Percentiles rank a stretch among this genome's conserved stretches.
Evolutionary conservation across 2,888 invertebrate genomes (phyloP).

Genomic region (Tanypteryx hageni): DNA sequence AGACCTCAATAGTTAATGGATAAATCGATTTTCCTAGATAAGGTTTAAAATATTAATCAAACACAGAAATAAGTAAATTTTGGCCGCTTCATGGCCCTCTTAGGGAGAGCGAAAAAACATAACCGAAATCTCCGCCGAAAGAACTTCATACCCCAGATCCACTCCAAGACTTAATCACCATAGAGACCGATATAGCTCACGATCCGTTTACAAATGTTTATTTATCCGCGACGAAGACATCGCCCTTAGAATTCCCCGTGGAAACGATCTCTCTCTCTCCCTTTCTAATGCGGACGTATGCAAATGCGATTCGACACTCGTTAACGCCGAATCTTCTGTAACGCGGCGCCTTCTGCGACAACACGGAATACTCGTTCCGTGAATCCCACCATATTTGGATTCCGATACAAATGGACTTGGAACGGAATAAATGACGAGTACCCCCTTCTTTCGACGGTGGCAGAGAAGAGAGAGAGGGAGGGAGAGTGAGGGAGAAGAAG

Average conservation of each 20-base stretch:
- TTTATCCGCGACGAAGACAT: background rate
- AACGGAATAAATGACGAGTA: background rate
- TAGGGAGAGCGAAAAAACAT: no score
- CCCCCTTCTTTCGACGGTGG: background rate
- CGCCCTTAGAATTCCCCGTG: background rate
- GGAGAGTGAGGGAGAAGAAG: background rate
- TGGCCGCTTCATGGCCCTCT: no score
- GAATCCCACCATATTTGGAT: background rate
- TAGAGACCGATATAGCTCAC: no score
- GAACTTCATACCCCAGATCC: no score
- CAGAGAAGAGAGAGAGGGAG: background rate
- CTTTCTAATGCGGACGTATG: background rate
- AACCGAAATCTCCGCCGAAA: no score
- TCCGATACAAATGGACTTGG: background rate
- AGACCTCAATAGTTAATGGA: no score
- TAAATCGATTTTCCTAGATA: no score
- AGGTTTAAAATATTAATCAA: no score
- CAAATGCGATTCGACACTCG: constrained; percentile 17
- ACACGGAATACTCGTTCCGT: background rate
- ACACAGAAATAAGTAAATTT: no score
- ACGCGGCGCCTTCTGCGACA: background rate
- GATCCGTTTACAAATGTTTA: no score
- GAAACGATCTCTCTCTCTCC: background rate
- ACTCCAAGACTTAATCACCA: no score
- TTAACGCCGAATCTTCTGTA: background rate